Base-by-base conservation (phyloP, 2,888 invertebrate genomes). In the Limnephilus auricula region DNA sequence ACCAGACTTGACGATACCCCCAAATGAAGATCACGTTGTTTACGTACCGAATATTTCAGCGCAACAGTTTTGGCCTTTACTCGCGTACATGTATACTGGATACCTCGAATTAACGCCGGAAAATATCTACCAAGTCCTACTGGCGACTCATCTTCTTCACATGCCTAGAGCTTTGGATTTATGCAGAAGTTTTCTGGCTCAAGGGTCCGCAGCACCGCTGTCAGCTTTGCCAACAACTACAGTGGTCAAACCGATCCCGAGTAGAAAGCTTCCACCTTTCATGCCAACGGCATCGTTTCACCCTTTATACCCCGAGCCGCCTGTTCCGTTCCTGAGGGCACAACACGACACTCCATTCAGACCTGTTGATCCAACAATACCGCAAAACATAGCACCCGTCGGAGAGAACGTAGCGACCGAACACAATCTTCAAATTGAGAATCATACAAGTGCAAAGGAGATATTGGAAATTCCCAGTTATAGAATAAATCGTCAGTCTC, bases 51-150 rank as follows among this genome's bases (percentile, higher is more conserved):
- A 96, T 94, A 95, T 97, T 6, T 96, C 96, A 92, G 95, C 96
- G 1, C 96, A 96, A 93, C 96, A 96, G 92, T 97, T 97, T 94
- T 97, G 97, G 0, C 97, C 97, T 0, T 94, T 98, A 9, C 94
- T 98, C 78, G 97, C 97, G 34, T 97, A 97, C 95, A 97, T 98
- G 97, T 97, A 97, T 94, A 97, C 97, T 10, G 97, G 97, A 34
- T 97, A 96, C 93, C 94, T 98, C 93, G 97, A 97, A 94, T 95
- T 97, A 40, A 97, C 96, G 93, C 95, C 97, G 93, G 96, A 97
- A 91, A 97, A 97, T 94, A 97, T 97, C 93, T 97, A 97, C 95
- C 97, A 97, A 93, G 97, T 97, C 83, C 94, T 97, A 15, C 94
- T 97, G 92, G 97, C 97, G 9, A 97, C 97, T 15, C 97, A 97